Base-by-base conservation (phyloP, 1,140 invertebrate species). In the Bombus sylvicola region DNA sequence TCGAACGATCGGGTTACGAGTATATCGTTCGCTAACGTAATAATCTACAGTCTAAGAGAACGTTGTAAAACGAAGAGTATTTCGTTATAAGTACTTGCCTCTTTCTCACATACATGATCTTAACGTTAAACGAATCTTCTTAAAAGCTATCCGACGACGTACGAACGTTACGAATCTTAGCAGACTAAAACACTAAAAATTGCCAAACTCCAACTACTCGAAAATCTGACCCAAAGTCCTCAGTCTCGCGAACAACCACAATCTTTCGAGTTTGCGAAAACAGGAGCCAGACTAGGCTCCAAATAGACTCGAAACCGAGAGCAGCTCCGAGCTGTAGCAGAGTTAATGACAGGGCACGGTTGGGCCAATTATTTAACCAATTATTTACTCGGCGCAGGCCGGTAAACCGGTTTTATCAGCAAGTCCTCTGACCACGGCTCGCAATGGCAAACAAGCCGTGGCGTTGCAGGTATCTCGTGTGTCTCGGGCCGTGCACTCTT, bases 391-490 rank as follows among this genome's bases (percentile, higher is more conserved):
- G 39, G 18, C n/a, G 43, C 39, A 15, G 75, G 25, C 28, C 31
- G 28, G 57, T n/a, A 41, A 80, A 82, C 62, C 64, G 57, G 43
- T 83, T 83, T 83, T 77, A 83, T 83, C 81, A 69, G 81, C 43
- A 75, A 25, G 34, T 62, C 59, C 71, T 10, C 39, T 28, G 1
- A 31, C 71, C 57, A 25, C 13, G 57, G 43, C 28, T 75, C n/a
- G 71, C 81, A 34, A 82, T 66, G 28, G 68, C 76, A 73, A 81
- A 85, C 43, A 73, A 66, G 57, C 68, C n/a, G 73, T 43, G 9
- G n/a, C 74, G 82, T 78, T 83, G 41, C 78, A 78, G 64, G 64
- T n/a, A n/a, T n/a, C 57, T 53, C 76, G 71, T 57, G 79, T 57
- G 79, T 57, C 75, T 76, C 71, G 43, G 53, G n/a, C n/a, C 64